Conservation (phyloP, 2,797 vertebrate species). For the Hapalemur alaotrensis region DNA sequence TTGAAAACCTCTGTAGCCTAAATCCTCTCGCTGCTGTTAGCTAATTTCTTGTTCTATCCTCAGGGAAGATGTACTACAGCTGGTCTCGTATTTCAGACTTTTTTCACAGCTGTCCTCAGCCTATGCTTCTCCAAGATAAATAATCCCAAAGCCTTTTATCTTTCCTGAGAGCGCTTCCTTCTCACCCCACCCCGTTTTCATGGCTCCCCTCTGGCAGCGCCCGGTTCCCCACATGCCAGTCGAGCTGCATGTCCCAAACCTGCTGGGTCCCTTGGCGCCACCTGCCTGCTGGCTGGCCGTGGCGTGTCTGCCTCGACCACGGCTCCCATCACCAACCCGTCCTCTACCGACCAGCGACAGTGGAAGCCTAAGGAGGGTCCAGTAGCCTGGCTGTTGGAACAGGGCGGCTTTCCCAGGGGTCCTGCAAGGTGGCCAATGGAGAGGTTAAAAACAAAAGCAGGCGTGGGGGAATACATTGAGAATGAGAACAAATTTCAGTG, state of each 20-base stretch:
- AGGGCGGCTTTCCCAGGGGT: not conserved
- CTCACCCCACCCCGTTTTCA: not conserved
- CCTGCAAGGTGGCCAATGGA: not conserved
- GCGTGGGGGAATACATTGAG: not conserved
- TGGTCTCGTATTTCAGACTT: not conserved
- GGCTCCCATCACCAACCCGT: not conserved
- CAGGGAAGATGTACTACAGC: not conserved
- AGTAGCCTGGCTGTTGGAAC: not conserved
- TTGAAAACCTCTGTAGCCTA: not conserved
- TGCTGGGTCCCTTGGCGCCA: accelerated
- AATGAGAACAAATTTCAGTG: not conserved
- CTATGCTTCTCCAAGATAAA: conserved; percentile 60
- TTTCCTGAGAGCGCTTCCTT: not conserved
- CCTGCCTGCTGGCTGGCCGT: not conserved
- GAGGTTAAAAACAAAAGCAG: not conserved
- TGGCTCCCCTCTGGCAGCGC: not conserved
- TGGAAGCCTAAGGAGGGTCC: not conserved
- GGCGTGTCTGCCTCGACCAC: not conserved
- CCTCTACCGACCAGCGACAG: too few relatives aligned
- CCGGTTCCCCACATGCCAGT: not conserved
- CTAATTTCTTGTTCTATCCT: not conserved
- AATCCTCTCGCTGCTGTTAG: not conserved
- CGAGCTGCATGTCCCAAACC: not conserved
- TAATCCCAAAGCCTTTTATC: conserved; percentile 52
- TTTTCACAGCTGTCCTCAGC: conserved; percentile 30